phyloP scores from a whole-genome alignment of 2,113 vertebrate species.

The Callionymus lyra region DNA sequence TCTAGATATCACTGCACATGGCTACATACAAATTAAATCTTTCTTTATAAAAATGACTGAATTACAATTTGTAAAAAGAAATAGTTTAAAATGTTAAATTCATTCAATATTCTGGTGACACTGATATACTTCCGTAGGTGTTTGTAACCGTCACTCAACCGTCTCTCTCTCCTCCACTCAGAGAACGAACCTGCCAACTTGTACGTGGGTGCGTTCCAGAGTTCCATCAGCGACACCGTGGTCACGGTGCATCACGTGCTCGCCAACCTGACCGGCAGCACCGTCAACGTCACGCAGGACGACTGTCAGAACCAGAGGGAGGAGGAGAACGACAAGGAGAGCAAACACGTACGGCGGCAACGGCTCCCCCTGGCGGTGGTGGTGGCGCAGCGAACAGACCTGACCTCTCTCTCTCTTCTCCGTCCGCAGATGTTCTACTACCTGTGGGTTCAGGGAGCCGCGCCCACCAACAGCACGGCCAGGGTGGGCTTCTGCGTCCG shows the following conservation, averaged over 20 bases:
- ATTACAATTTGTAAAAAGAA: no score
- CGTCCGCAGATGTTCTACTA: constrained; percentile 70
- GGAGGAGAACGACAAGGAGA: constrained; percentile 50
- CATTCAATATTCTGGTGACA: no score
- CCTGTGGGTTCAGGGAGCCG: constrained; percentile 76
- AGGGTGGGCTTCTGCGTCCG: constrained; percentile 65
- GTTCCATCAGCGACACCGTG: constrained; percentile 45
- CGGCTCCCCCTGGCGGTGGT: no score
- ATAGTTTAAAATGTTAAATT: no score
- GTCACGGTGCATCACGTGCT: constrained; percentile 73
- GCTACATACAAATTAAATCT: no score
- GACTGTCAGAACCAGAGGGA: constrained; percentile 70
- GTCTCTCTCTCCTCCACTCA: constrained; percentile 26
- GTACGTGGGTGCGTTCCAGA: constrained; percentile 70
- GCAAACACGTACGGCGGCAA: constrained; percentile 68
- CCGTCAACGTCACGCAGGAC: constrained; percentile 66
- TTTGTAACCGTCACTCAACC: no score
- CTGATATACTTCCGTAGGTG: no score
- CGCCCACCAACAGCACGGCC: constrained; percentile 58
- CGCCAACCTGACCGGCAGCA: constrained; percentile 79
- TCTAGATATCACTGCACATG: no score
- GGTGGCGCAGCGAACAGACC: no score
- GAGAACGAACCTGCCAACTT: constrained; percentile 71
- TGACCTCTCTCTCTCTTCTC: background rate
- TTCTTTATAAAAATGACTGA: no score